Conservation (phyloP, 2,113 vertebrate genomes). For the Paraplagusia blochii region DNA sequence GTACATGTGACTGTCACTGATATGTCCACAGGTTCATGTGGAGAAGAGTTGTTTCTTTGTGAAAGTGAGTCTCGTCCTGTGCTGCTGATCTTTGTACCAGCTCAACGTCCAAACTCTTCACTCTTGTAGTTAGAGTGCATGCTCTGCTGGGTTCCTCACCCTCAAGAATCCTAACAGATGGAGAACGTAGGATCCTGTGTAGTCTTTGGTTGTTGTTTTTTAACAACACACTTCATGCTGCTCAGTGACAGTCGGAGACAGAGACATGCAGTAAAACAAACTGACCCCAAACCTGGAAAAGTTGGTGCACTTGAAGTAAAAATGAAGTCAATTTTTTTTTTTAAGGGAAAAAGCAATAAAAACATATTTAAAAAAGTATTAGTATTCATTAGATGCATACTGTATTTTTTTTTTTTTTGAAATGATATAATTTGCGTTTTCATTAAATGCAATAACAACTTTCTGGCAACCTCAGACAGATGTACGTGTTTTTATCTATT, state of each 20-base stretch:
- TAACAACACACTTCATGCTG: constrained; percentile 38
- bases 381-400: too few species aligned
- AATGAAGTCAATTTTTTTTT: too few species aligned
- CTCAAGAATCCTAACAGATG: constrained; percentile 35
- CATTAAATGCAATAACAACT: too few species aligned
- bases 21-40: constrained; percentile 77
- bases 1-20: constrained; percentile 58
- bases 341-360: too few species aligned
- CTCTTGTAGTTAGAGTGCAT: constrained; percentile 77
- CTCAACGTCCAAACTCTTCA: constrained; percentile 55
- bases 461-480: too few species aligned
- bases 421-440: too few species aligned
- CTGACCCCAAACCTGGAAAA: too few species aligned
- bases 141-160: constrained; percentile 59
- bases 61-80: constrained; percentile 74
- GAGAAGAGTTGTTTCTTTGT: constrained; percentile 71
- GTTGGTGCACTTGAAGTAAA: constrained; percentile 7
- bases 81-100: constrained; percentile 62
- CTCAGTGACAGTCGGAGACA: constrained; percentile 32
- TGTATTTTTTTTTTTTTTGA: too few species aligned
- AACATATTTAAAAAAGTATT: too few species aligned
- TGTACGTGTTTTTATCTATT: too few species aligned
- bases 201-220: constrained; percentile 35
- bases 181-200: constrained; percentile 49
- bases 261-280: not conserved